Percentiles rank a stretch among this genome's conserved stretches.
Evolutionary conservation across 2,888 invertebrate genomes (phyloP).

Genomic region (Erebia aethiops): DNA sequence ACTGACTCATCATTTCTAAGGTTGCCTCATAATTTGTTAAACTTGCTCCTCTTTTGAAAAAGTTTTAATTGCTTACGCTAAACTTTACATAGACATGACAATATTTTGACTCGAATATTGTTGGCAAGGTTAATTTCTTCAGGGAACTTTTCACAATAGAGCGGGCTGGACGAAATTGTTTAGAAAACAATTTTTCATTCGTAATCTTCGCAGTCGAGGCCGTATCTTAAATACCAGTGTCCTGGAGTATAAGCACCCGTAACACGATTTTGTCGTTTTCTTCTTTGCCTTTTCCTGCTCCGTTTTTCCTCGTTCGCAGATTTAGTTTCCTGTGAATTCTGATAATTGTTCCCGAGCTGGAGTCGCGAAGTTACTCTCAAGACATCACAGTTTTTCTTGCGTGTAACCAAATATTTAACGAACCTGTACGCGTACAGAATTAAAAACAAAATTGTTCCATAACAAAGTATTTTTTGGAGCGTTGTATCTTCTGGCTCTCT

Average conservation of each 20-base stretch:
- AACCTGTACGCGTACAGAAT: conserved; percentile 52
- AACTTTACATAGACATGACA: conserved; percentile 43
- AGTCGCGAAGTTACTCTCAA: not conserved
- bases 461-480: conserved; percentile 50
- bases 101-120: conserved; percentile 38
- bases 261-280: conserved; percentile 48
- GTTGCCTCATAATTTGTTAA: conserved; percentile 43
- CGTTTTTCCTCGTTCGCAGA: conserved; percentile 40
- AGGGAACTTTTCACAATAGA: conserved; percentile 26
- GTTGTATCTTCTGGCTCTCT: conserved; percentile 49
- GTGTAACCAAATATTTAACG: conserved; percentile 43
- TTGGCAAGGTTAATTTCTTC: conserved; percentile 39
- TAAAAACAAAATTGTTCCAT: conserved; percentile 48
- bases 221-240: conserved; percentile 47
- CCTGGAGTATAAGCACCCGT: conserved; percentile 35
- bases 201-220: too few species aligned
- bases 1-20: conserved; percentile 42
- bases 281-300: conserved; percentile 46
- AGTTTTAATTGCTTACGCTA: conserved; percentile 51
- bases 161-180: not conserved
- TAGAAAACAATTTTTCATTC: conserved; percentile 25
- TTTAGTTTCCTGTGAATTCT: conserved; percentile 14
- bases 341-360: not conserved
- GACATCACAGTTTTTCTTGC: conserved; percentile 16
- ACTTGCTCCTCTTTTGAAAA: conserved; percentile 44